Evolutionary conservation across 1,140 invertebrate genomes (phyloP), one percentile per base, ranked within the genome.

Genomic region (Meloidogyne hapla): DNA sequence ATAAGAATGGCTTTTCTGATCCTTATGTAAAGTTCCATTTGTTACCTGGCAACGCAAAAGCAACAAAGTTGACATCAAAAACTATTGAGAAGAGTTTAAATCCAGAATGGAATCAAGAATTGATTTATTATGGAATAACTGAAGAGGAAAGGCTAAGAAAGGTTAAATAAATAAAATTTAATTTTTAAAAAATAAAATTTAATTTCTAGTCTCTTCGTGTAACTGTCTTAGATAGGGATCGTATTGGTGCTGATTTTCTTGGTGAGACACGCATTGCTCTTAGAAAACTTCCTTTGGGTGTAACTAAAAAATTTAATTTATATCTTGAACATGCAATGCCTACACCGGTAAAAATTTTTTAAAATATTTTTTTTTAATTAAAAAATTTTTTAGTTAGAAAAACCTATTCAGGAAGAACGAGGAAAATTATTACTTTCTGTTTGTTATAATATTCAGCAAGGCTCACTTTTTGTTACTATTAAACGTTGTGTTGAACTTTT

Each of bases 51-150:
- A 91, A 91, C 81, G 90, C 89, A 69, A 91, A 91, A 87, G 92
- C 91, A 21, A 93, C 91, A 77, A 91, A 93, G 85, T 88, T 94
- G 18, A 89, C 92, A 66, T 95, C 93, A 0, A 93, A 93, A 88
- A 95, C 94, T 0, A 92, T 95, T 0, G 93, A 94, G 87, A 95
- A 94, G 88, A 94, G 93, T 0, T 90, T 93, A 80, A 94, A 95
- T 89, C 94, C 94, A 0, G 93, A 95, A 87, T 96, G 94, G 89
- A 94, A 96, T 87, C 94, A 96, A 88, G 93, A 92, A 0, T 88
- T 96, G 8, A 93, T 93, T 66, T 96, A 95, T 88, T 93, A 94
- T 84, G 93, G 94, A 66, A 91, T 94, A 45, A 92, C 91, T 65
- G 92, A 93, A 82, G 91, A 92, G 69, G 92, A 95, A 88, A n/a